A percentile compares a stretch with the other conserved stretches of the same genome.
phyloP scores from a whole-genome alignment of 1,140 invertebrate species.

The Drosophila seguyi region DNA sequence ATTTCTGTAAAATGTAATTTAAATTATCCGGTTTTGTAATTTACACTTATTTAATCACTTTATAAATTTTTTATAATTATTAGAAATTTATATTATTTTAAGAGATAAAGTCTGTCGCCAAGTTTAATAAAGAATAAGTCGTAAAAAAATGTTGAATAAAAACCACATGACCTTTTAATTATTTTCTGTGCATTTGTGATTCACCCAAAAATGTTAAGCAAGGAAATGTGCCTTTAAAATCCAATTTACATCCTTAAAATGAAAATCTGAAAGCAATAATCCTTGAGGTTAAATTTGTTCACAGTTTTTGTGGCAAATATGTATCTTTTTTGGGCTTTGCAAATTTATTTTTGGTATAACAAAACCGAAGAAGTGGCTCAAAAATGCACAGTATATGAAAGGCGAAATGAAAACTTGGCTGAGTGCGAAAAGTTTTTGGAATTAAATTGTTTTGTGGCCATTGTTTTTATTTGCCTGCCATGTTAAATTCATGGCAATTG shows the following conservation, averaged over 20 bases:
- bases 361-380: slow-evolving; percentile 5
- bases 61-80: no score
- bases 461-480: slow-evolving; percentile 29
- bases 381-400: slow-evolving; percentile 31
- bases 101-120: not conserved
- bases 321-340: slow-evolving; percentile 1
- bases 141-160: not conserved
- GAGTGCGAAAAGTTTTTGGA: slow-evolving; percentile 25
- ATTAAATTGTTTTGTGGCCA: slow-evolving; percentile 28
- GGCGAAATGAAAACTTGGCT: slow-evolving; percentile 10
- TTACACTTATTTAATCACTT: no score
- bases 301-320: slow-evolving; percentile 1
- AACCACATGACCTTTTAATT: not conserved
- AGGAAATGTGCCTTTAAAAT: not conserved
- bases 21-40: no score
- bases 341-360: not conserved
- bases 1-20: no score
- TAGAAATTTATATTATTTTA: not conserved
- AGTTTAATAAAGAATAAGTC: not conserved
- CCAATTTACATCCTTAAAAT: slow-evolving; percentile 13
- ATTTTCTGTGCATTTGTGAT: slow-evolving; percentile 6
- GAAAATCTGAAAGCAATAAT: not conserved
- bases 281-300: slow-evolving; percentile 10
- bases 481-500: slow-evolving; percentile 2
- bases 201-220: slow-evolving; percentile 1